These are phyloP conservation scores for Phrixothrix hirtus DNA, from an alignment of 2,888 invertebrate species.

Conservation along the genomic window DNA sequence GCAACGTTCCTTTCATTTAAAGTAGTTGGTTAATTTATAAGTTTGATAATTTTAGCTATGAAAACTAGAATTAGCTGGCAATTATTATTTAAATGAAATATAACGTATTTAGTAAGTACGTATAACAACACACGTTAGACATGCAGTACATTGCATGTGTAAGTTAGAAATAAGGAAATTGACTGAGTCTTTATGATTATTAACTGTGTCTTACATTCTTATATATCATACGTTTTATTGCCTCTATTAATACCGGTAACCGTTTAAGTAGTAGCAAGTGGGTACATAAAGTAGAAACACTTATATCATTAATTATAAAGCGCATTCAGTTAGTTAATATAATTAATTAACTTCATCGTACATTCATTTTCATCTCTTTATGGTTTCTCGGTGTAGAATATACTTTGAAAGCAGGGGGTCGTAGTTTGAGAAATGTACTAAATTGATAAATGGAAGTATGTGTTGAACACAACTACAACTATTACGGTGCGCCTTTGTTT, in stretches of 20 bases:
- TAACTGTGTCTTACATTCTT: too few relatives aligned
- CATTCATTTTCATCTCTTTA: too few relatives aligned
- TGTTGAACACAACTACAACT: constrained; percentile 51
- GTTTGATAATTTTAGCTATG: background rate
- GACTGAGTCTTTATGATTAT: too few relatives aligned
- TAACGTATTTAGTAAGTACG: too few relatives aligned
- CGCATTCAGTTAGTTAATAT: too few relatives aligned
- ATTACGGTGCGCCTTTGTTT: constrained; percentile 45
- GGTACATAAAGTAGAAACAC: background rate
- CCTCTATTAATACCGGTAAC: background rate
- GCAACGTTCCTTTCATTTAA: constrained; percentile 18
- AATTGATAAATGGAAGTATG: constrained; percentile 53
- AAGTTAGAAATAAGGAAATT: too few relatives aligned
- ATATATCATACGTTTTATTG: too few relatives aligned
- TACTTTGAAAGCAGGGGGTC: constrained; percentile 38
- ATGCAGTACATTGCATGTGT: too few relatives aligned
- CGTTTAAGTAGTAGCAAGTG: background rate
- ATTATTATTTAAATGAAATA: too few relatives aligned
- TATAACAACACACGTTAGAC: too few relatives aligned
- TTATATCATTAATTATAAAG: background rate
- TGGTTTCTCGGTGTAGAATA: constrained; percentile 25
- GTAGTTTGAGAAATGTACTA: constrained; percentile 49
- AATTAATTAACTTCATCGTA: constrained; percentile 20
- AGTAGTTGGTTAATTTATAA: constrained; percentile 4
- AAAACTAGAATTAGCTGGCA: too few relatives aligned